Evolutionary conservation across 2,113 vertebrate genomes (phyloP), one percentile per base, ranked within the genome.

Genomic region (Phalacrocorax pelagicus): DNA sequence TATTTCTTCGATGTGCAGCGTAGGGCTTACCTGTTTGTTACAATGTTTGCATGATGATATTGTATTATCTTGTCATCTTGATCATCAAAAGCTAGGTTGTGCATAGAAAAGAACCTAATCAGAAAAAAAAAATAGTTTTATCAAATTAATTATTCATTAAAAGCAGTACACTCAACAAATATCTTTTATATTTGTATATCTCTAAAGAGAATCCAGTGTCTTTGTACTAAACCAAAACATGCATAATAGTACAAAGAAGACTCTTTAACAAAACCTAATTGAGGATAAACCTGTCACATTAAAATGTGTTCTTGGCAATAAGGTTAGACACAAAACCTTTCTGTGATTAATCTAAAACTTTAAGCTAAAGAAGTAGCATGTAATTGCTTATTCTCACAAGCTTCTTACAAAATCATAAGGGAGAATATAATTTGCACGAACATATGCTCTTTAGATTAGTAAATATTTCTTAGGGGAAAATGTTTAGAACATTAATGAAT

Each of bases 311-410:
- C 46, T 90, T 92, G 57, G 34, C 81, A 94, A 86, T 72, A 77
- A 83, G 66, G 73, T 92, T 94, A 49, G 70, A 19, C 24, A 79
- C 17, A 19, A 95, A 94, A 72, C 47, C 70, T 89, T 96, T 63
- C 52, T 92, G 42, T 89, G 75, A 93, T 96, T 94, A 88, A 94
- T 97, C 74, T 92, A 54, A 57, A 95, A 92, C 21, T 88, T 89
- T 88, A 92, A 92, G 38, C 86, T 92, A 82, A 94, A 94, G 62
- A 92, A 92, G n/a, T 85, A 82, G 54, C 5, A 0, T 90, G 59
- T 84, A 96, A 96, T 94, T 92, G 70, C 66, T 91, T 95, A 91
- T 85, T 95, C 87, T 77, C 54, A 80, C 72, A 73, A 96, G 52
- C 66, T 89, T 89, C 83, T 95, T 89, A 80, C 15, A 94, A 92